A percentile compares a stretch with the other conserved stretches of the same genome.
Evolutionary conservation across 2,888 invertebrate species (phyloP).

Genomic region (Fissipunctia ypsillon): DNA sequence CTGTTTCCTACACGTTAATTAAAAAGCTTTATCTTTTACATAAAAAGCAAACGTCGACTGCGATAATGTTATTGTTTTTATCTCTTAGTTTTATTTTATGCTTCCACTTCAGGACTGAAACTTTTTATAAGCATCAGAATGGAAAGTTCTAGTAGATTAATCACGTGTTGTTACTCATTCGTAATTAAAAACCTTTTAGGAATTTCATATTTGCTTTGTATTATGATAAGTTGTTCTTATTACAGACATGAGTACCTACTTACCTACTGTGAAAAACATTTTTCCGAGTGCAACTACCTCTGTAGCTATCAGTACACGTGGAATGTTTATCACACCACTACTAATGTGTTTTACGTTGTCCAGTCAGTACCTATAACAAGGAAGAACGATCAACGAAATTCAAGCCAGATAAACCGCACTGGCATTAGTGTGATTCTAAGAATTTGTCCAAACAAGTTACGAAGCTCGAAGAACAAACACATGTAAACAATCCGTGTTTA

Average conservation of each 20-base stretch:
- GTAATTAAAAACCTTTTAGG: slow-evolving; percentile 20
- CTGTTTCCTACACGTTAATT: slow-evolving; percentile 69
- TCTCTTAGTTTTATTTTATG: slow-evolving; percentile 27
- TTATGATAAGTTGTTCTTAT: not conserved
- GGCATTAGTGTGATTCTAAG: slow-evolving; percentile 84
- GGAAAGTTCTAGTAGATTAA: not conserved
- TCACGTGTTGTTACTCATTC: not conserved
- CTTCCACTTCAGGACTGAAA: slow-evolving; percentile 14
- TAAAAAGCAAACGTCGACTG: slow-evolving; percentile 38
- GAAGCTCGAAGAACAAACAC: slow-evolving; percentile 76
- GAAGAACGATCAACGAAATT: slow-evolving; percentile 75
- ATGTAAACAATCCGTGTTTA: slow-evolving; percentile 69
- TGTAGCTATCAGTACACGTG: slow-evolving; percentile 23
- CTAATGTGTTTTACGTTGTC: slow-evolving; percentile 48
- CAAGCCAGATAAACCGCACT: slow-evolving; percentile 77
- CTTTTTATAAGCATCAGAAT: slow-evolving; percentile 10
- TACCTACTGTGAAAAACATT: not conserved
- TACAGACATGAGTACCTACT: not conserved
- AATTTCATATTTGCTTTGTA: not conserved
- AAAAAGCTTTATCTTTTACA: slow-evolving; percentile 69
- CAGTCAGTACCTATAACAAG: slow-evolving; percentile 69
- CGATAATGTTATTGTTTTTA: slow-evolving; percentile 27
- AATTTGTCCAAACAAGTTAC: slow-evolving; percentile 88
- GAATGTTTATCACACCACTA: slow-evolving; percentile 46
- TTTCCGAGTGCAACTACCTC: slow-evolving; percentile 2